Base-by-base conservation (phyloP, 2,797 vertebrate species). In the Erethizon dorsatum region DNA sequence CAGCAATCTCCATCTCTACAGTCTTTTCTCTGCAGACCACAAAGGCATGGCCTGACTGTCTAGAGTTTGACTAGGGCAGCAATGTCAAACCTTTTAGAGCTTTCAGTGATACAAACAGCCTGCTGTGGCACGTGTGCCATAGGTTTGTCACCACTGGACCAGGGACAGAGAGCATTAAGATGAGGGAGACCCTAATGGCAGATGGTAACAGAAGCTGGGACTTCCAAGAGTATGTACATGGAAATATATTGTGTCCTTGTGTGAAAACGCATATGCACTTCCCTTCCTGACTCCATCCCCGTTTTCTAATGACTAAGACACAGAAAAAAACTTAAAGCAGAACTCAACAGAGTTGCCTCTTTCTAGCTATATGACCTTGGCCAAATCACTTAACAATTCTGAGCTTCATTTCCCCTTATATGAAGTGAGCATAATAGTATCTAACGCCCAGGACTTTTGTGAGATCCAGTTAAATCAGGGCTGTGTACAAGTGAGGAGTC, bases 281-380 rank as follows among this genome's bases (percentile, higher is more conserved):
- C 33, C 20, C 22, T n/a, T 92, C 73, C 14, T 73, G 0, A 56
- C 33, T 31, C 11, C 4, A 47, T 14, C 41, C 77, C 50, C 41
- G 86, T 86, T 92, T 95, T 33, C 83, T 92, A 89, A 84, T 83
- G 83, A 95, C 63, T 13, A 61, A 95, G 90, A 91, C 50, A 47
- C 37, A 92, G 56, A 52, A 65, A 4, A 92, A 26, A 83, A 77
- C 45, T 90, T 93, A 31, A 83, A 92, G 77, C 56, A 69, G n/a
- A 65, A 79, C 82, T 91, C 73, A 90, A 3, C 37, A 37, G 86
- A 56, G 37, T 79, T 95, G 54, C 54, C 12, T 78, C 69, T 91
- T 80, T 71, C 22, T 79, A 75, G 67, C 69, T 89, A 59, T 87
- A 85, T 84, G 78, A 90, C 61, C 57, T 57, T 91, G 75, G 69